Evolutionary conservation across 2,113 vertebrate species (phyloP).

Genomic region (Sylvietta virens): DNA sequence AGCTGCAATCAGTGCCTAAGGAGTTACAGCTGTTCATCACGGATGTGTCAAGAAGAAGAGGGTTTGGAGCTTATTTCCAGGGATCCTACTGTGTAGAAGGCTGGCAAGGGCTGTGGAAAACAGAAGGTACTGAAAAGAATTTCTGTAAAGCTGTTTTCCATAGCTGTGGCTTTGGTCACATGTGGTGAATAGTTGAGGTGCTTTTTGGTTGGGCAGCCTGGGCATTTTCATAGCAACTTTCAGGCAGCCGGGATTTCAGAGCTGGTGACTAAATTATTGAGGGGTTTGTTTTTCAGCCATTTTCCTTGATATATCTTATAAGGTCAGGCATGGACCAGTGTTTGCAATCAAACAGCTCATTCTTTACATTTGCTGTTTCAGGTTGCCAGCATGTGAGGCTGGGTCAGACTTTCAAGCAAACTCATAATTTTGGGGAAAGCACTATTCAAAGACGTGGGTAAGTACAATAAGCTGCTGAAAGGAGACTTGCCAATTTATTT

Average conservation of each 20-base stretch:
- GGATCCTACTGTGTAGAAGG: constrained; percentile 68
- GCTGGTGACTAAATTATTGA: background rate
- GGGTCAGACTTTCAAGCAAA: background rate
- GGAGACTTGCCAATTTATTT: background rate
- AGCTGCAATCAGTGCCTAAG: constrained; percentile 62
- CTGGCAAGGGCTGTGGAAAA: constrained; percentile 69
- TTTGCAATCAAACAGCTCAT: background rate
- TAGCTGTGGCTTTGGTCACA: constrained; percentile 57
- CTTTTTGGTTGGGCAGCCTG: constrained; percentile 31
- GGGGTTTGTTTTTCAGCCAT: background rate
- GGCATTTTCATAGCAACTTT: background rate
- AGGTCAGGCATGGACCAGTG: background rate
- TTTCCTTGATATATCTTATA: constrained; percentile 2
- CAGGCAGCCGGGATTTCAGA: background rate
- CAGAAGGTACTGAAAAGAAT: constrained; percentile 46
- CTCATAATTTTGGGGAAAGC: background rate
- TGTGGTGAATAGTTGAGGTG: background rate
- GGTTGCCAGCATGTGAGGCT: background rate
- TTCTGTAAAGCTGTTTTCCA: constrained; percentile 55
- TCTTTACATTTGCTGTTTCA: background rate
- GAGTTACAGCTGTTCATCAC: constrained; percentile 70
- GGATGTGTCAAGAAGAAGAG: constrained; percentile 62
- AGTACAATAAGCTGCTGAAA: background rate
- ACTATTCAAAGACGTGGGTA: background rate
- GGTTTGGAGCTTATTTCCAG: constrained; percentile 55